phyloP scores from a whole-genome alignment of 2,888 invertebrate species.

The Standfussiana lucernea region DNA sequence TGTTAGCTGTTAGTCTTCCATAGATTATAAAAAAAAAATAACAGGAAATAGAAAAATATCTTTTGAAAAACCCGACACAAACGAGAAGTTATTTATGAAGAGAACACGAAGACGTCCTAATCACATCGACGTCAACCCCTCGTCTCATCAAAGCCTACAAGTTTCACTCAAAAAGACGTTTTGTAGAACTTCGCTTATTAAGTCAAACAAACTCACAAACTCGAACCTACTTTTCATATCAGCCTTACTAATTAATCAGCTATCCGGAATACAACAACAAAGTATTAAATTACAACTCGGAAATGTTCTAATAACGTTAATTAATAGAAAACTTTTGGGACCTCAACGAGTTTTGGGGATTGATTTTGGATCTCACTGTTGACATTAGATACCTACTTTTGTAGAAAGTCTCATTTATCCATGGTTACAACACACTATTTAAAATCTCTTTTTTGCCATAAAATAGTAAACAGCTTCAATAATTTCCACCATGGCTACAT shows the following conservation, averaged over 20 bases:
- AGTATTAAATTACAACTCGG: conserved; percentile 83
- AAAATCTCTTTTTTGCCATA: background rate
- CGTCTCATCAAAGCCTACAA: conserved; percentile 83
- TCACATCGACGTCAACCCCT: conserved; percentile 77
- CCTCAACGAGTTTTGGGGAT: conserved; percentile 49
- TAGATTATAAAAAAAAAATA: too few relatives aligned
- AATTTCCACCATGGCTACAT: background rate
- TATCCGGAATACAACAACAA: conserved; percentile 83
- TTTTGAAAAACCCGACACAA: conserved; percentile 31
- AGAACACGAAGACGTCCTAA: conserved; percentile 74
- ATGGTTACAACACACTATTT: background rate
- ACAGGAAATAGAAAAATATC: background rate
- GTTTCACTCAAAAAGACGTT: conserved; percentile 86
- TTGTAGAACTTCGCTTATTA: conserved; percentile 87
- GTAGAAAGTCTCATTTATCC: too few relatives aligned
- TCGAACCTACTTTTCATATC: conserved; percentile 85
- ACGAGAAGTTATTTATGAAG: conserved; percentile 58
- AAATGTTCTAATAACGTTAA: conserved; percentile 80
- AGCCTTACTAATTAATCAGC: conserved; percentile 88
- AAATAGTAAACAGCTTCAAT: background rate
- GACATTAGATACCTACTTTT: background rate
- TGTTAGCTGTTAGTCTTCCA: too few relatives aligned
- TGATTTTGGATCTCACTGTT: conserved; percentile 48
- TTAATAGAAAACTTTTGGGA: conserved; percentile 77
- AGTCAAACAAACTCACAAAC: conserved; percentile 78